phyloP scores from a whole-genome alignment of 53 echinoderm and acorn worm species.

The Zoroaster sp. region DNA sequence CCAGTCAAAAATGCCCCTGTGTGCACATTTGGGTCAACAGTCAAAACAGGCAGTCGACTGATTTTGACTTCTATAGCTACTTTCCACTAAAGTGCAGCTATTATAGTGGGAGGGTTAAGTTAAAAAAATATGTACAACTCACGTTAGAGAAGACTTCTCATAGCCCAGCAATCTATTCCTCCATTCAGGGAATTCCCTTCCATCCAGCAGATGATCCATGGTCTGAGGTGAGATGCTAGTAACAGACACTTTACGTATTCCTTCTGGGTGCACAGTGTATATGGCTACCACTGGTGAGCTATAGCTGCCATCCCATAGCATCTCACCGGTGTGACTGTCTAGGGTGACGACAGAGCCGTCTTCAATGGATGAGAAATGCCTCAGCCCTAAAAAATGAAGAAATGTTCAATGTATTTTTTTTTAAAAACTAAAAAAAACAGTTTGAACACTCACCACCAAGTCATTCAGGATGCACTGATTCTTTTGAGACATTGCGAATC shows the following conservation, averaged over 20 bases:
- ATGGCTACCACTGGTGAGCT: conserved; percentile 95
- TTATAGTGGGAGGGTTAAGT: too few species aligned
- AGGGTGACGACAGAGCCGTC: conserved; percentile 92
- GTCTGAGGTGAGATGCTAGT: conserved; percentile 80
- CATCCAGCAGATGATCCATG: conserved; percentile 78
- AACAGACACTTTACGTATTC: conserved; percentile 75
- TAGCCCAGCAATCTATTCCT: conserved; percentile 80
- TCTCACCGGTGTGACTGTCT: conserved; percentile 79
- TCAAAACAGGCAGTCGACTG: too few species aligned
- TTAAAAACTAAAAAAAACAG: too few species aligned
- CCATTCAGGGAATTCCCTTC: conserved; percentile 78
- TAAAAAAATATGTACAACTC: not conserved
- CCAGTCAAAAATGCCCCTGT: too few species aligned
- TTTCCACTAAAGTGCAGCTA: too few species aligned
- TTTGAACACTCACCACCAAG: too few species aligned
- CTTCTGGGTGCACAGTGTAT: conserved; percentile 84
- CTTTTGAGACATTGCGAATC: too few species aligned
- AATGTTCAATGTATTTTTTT: too few species aligned
- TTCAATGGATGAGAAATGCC: conserved; percentile 85
- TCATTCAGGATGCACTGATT: too few species aligned
- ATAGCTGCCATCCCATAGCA: conserved; percentile 87
- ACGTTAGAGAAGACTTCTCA: conserved; percentile 13
- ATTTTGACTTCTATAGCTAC: too few species aligned
- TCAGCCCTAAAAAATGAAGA: conserved; percentile 67
- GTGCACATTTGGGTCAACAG: too few species aligned